These are phyloP conservation scores for Metridium senile DNA, from an alignment of 92 coral and sea anemone genomes.

Conservation along the genomic window DNA sequence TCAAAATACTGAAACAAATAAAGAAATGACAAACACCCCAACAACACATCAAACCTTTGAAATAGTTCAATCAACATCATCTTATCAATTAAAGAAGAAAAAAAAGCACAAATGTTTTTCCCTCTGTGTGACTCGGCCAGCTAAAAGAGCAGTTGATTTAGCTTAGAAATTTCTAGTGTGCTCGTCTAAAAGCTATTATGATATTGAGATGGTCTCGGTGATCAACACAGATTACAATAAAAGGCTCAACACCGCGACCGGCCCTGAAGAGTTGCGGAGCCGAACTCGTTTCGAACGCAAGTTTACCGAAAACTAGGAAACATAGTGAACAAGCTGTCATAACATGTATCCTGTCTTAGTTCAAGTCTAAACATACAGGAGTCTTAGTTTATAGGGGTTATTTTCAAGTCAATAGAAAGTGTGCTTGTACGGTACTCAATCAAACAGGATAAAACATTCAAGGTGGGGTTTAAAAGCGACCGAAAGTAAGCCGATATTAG, in stretches of 20 bases:
- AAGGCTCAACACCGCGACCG: slow-evolving; percentile 5
- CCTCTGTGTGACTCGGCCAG: background rate
- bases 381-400: slow-evolving; percentile 16
- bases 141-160: slow-evolving; percentile 10
- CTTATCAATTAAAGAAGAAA: background rate
- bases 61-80: background rate
- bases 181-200: background rate
- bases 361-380: slow-evolving; percentile 9
- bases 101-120: background rate
- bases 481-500: slow-evolving; percentile 16
- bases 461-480: background rate
- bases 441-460: background rate
- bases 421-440: background rate
- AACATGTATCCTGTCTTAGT: slow-evolving; percentile 22
- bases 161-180: background rate
- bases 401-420: slow-evolving; percentile 6
- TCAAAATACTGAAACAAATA: background rate
- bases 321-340: slow-evolving; percentile 15
- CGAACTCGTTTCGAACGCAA: slow-evolving; percentile 16
- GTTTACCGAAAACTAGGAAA: slow-evolving; percentile 29
- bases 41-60: background rate
- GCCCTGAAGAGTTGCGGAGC: slow-evolving; percentile 29
- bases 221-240: slow-evolving; percentile 10
- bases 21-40: background rate
- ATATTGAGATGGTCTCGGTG: slow-evolving; percentile 7